A percentile compares a stretch with the other conserved stretches of the same genome.
phyloP scores from a whole-genome alignment of 2,797 vertebrate genomes.

The Clamator glandarius region DNA sequence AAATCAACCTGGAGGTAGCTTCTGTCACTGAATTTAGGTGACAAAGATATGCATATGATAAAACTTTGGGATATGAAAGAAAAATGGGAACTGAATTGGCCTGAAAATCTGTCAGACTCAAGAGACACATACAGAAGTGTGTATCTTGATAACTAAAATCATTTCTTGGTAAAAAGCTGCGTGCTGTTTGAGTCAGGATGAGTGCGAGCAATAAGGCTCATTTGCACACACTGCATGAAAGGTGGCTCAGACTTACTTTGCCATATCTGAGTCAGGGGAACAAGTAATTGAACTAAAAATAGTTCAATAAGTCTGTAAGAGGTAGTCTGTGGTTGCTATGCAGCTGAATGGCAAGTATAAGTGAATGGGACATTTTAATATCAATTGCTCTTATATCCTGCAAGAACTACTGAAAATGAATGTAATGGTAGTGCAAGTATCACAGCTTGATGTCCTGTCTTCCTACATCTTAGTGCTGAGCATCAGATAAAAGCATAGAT shows the following conservation, averaged over 20 bases:
- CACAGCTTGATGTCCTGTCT: background rate
- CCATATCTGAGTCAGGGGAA: conserved; percentile 29
- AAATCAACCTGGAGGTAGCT: conserved; percentile 25
- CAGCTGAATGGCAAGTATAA: conserved; percentile 41
- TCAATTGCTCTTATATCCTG: background rate
- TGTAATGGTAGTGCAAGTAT: background rate
- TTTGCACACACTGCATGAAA: conserved; percentile 12
- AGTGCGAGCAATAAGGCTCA: background rate
- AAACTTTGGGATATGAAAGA: background rate
- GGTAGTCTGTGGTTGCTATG: conserved; percentile 40
- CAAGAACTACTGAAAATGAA: conserved; percentile 7
- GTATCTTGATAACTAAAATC: background rate
- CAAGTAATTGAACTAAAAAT: conserved; percentile 62
- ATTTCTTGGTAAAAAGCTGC: conserved; percentile 1
- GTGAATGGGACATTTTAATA: conserved; percentile 28
- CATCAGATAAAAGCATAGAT: background rate
- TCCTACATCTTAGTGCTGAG: background rate
- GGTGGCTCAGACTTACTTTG: conserved; percentile 20
- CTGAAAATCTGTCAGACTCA: background rate
- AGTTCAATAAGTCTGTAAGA: conserved; percentile 18
- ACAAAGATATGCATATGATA: background rate
- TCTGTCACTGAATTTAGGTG: background rate
- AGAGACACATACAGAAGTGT: background rate
- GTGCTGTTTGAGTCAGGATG: background rate
- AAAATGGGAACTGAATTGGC: background rate